These are phyloP conservation scores for Morpho achilles DNA, from an alignment of 2,888 invertebrate genomes.

Conservation along the genomic window DNA sequence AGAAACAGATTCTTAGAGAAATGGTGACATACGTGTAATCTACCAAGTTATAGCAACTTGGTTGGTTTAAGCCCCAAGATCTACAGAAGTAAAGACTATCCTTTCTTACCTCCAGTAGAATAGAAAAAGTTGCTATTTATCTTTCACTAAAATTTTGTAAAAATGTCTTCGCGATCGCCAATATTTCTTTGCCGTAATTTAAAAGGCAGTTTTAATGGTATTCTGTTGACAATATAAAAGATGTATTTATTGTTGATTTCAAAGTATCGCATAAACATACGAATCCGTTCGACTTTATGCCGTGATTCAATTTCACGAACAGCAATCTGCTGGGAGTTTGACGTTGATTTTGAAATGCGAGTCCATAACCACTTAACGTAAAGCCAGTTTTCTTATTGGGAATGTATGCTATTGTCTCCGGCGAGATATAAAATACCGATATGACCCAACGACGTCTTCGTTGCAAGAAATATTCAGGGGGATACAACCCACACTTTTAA, in stretches of 20 bases:
- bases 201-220: too few species aligned
- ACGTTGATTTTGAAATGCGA: conserved; percentile 58
- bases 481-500: conserved; percentile 79
- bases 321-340: conserved; percentile 18
- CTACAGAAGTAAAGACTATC: too few species aligned
- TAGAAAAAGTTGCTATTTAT: too few species aligned
- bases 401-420: conserved; percentile 75
- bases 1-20: too few species aligned
- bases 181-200: too few species aligned
- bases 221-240: too few species aligned
- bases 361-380: conserved; percentile 60
- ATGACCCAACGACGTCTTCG: conserved; percentile 77
- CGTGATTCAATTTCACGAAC: conserved; percentile 19
- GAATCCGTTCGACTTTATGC: conserved; percentile 16
- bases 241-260: too few species aligned
- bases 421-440: conserved; percentile 77
- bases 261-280: conserved; percentile 18
- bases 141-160: too few species aligned
- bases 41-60: neutral
- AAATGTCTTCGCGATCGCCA: too few species aligned
- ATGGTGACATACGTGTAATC: neutral
- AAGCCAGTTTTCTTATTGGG: conserved; percentile 70
- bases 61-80: neutral
- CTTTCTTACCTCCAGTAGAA: too few species aligned
- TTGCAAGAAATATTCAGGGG: conserved; percentile 78